A percentile compares a stretch with the other conserved stretches of the same genome.
Evolutionary conservation across 1,140 invertebrate genomes (phyloP).

Genomic region (Polypedilum pembai): DNA sequence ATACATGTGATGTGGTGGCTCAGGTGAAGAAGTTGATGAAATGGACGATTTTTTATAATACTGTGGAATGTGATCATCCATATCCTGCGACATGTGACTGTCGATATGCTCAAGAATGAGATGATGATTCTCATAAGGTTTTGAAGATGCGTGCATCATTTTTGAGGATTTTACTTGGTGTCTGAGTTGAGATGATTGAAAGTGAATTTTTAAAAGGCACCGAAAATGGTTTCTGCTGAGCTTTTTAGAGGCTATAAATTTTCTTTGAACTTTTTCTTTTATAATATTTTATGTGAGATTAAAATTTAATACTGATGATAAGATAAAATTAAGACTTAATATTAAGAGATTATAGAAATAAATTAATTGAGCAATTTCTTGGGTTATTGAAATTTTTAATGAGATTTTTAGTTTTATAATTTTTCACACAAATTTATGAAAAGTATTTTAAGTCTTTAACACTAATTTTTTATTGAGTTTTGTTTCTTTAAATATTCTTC

Average conservation of each 20-base stretch:
- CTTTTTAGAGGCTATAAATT: background rate
- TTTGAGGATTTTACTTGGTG: background rate
- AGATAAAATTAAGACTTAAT: too few species aligned
- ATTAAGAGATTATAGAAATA: too few species aligned
- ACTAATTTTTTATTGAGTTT: too few species aligned
- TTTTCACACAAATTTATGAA: too few species aligned
- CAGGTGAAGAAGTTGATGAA: background rate
- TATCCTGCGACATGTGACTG: background rate
- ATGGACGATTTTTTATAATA: slow-evolving; percentile 2
- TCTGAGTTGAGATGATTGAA: background rate
- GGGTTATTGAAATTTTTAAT: too few species aligned
- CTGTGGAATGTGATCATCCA: background rate
- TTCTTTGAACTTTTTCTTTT: background rate
- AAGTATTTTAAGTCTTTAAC: too few species aligned
- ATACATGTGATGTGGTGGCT: slow-evolving; percentile 10
- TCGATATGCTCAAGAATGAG: background rate
- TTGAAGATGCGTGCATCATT: slow-evolving; percentile 1
- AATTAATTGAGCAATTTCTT: too few species aligned
- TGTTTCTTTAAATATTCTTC: too few species aligned
- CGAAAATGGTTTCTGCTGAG: background rate
- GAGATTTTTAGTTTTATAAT: background rate
- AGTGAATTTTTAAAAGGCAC: background rate
- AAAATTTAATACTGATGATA: background rate
- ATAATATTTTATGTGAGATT: background rate
- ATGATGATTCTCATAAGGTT: background rate